Evolutionary conservation across 64 coral and sea anemone species (phyloP).

Genomic region (Acropora yongei): DNA sequence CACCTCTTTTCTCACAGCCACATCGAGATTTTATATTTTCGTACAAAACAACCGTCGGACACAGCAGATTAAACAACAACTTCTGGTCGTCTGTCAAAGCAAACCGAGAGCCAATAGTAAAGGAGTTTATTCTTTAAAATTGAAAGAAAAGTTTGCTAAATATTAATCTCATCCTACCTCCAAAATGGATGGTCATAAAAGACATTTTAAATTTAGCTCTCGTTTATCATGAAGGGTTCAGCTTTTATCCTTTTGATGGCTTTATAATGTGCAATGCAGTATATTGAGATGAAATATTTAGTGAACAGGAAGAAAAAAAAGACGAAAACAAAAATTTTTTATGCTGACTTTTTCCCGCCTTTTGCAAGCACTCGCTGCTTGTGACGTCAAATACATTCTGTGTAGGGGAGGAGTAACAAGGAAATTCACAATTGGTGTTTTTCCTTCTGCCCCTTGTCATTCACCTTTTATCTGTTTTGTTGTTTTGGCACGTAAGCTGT

Average conservation of each 20-base stretch:
- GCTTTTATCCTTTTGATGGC: not conserved
- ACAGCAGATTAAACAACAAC: slow-evolving; percentile 44
- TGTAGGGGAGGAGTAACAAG: too few relatives aligned
- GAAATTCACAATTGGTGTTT: too few relatives aligned
- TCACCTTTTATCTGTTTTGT: too few relatives aligned
- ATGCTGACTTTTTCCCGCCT: slow-evolving; percentile 8
- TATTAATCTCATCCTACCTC: not conserved
- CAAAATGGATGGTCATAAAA: slow-evolving; percentile 40
- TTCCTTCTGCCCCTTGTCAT: too few relatives aligned
- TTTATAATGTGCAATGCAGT: not conserved
- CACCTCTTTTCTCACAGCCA: slow-evolving; percentile 38
- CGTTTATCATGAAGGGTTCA: not conserved
- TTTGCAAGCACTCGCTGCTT: not conserved
- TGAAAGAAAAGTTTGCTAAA: not conserved
- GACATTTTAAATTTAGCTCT: slow-evolving; percentile 4
- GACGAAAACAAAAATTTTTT: not conserved
- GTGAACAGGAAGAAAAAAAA: too few relatives aligned
- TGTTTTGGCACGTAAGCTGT: too few relatives aligned
- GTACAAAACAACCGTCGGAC: slow-evolving; percentile 44
- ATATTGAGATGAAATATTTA: not conserved
- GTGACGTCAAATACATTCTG: slow-evolving; percentile 9
- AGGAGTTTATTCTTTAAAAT: not conserved
- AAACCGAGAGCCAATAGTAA: not conserved
- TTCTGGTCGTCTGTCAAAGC: slow-evolving; percentile 49
- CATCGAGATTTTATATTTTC: slow-evolving; percentile 65